Conservation (phyloP, 2,888 invertebrate species). For the Heliothis peltigera region DNA sequence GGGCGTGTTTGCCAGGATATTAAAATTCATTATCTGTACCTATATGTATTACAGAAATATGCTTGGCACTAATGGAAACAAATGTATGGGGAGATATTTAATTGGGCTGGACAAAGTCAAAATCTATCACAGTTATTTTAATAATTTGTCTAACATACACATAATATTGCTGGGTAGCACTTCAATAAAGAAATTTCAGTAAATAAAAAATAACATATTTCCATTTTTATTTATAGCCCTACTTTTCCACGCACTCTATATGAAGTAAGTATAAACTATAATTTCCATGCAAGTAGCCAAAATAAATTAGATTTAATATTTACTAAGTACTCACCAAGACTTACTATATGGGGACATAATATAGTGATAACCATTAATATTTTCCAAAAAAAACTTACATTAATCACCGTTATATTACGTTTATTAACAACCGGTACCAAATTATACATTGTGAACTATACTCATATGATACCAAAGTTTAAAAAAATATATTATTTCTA, state of each 20-base stretch:
- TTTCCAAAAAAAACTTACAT: no score
- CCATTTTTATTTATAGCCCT: no score
- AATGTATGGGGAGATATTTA: conserved; percentile 7
- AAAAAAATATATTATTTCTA: not conserved
- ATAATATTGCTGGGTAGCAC: no score
- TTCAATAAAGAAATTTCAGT: no score
- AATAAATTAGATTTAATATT: no score
- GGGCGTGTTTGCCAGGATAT: conserved; percentile 76
- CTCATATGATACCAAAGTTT: not conserved
- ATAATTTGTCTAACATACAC: not conserved
- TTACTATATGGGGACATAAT: no score
- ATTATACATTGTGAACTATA: not conserved
- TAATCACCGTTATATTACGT: not conserved
- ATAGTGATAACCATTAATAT: no score
- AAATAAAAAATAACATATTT: no score
- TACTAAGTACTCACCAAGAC: no score
- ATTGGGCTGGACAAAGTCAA: not conserved
- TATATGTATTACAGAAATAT: conserved; percentile 49
- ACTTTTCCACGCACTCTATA: no score
- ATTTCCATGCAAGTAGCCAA: not conserved
- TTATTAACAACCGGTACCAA: not conserved
- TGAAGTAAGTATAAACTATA: not conserved
- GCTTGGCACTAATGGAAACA: conserved; percentile 5
- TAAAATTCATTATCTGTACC: conserved; percentile 65
- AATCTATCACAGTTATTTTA: not conserved